Base-by-base conservation (phyloP, 2,888 invertebrate genomes). In the Lasius platythorax region DNA sequence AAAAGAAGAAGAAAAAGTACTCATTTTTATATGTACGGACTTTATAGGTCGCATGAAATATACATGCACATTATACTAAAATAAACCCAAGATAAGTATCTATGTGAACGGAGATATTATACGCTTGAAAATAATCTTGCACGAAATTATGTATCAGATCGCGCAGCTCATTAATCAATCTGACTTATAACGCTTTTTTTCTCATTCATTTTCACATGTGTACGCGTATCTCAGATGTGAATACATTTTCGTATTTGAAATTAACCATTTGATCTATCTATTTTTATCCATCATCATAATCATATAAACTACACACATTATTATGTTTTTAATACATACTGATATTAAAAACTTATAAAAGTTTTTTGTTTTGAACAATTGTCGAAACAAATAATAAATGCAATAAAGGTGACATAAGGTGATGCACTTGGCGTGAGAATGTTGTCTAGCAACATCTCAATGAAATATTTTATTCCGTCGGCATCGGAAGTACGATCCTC, bases 91-190 rank as follows among this genome's bases (percentile, higher is more conserved):
- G 46, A 66, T 43, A 6, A 46, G 6, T 46, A 79, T 79, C 46
- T 53, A 61, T 37, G 79, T 72, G 72, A 81, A 72, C 72, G 58
- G n/a, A 61, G 23, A 81, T 79, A 79, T 81, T 81, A 81, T 81
- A 72, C 61, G 61, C 72, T 61, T 46, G 72, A 72, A 79, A 79
- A 72, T 79, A 79, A 79, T 79, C 61, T 43, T 28, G 61, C 28
- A 37, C 46, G 28, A 72, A 72, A 81, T 81, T 81, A 81, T 61
- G 72, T 63, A 81, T 81, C 72, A 61, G 61, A 37, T 30, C 9
- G 46, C 46, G 46, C 11, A 40, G 64, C 12, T 72, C 79, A 72
- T 81, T 72, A 81, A 81, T 81, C 79, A 81, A 30, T n/a, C 18
- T 61, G 70, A 67, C 28, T 72, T 18, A 50, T 9, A 2, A 58